Base-by-base conservation (phyloP, 2,113 vertebrate genomes). In the Nesospiza acunhae region DNA sequence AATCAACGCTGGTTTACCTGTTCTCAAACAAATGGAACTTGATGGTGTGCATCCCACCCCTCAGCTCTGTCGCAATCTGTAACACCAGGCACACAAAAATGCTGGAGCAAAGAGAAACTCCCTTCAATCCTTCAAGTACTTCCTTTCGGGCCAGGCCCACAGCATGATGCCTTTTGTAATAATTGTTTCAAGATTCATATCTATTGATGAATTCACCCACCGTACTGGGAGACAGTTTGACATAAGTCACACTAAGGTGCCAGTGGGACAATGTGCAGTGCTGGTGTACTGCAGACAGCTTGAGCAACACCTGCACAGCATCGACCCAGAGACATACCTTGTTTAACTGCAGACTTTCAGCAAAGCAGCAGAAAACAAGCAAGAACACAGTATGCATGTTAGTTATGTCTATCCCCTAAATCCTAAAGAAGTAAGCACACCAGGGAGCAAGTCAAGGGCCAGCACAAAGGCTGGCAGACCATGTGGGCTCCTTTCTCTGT, bases 201-300 rank as follows among this genome's bases (percentile, higher is more conserved):
- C 58, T 83, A 4, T 2, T 41, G 22, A 60, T 18, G 1, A 70
- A 78, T 37, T 77, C 24, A 12, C n/a, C 24, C 42, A 20, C 21
- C 18, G 23, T 28, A 35, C 28, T 13, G 21, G 18, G 13, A 78
- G 4, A 41, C 7, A 49, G 20, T 58, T 7, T 63, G 47, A 72
- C 68, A 2, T 6, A 72, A 60, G 41, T 17, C 3, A 1, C 18
- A 22, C 44, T 17, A 18, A 49, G 39, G 35, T n/a, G 33, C 22
- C 50, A 59, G 50, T 0, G 9, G 53, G 79, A 47, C 47, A 50
- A 13, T 0, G 0, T 31, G 77, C 59, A 72, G 37, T 7, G 35
- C 41, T 10, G 5, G 16, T 9, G 17, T n/a, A 27, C 26, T 49
- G 56, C 6, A 4, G 24, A 49, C 69, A 81, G 42, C 26, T 2